Evolutionary conservation across 2,113 vertebrate genomes (phyloP), one percentile per base, ranked within the genome.

Genomic region (Eurypyga helias): DNA sequence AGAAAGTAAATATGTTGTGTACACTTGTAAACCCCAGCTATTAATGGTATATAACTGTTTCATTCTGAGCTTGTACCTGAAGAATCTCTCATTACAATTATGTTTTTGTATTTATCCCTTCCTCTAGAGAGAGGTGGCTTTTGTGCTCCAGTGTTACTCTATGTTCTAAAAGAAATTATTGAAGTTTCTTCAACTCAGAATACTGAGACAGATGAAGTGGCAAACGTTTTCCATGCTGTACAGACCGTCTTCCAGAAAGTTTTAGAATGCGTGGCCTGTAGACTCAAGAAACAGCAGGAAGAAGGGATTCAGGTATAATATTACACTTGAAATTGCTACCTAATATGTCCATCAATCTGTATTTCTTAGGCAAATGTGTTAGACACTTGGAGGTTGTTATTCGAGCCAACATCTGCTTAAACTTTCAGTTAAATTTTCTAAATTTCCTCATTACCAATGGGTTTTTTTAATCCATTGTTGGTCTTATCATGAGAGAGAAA

Each of bases 231-330:
- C 82, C 95, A 96, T 12, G 92, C 98, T 71, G 96, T 99, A 64
- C 98, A 98, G 87, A 98, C 98, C 5, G 87, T 99, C 33, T 99
- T 99, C 96, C 99, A 99, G 96, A 99, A 99, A 93, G 96, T 98
- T 85, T 92, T 99, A 70, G 99, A 99, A 96, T 97, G 98, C 48
- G 83, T 99, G 51, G 98, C 98, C 17, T 51, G 85, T 10, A 93
- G 69, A 49, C 97, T 99, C 31, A 98, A 95, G 88, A 99, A 98
- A 83, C 95, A 98, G 24, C 98, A 96, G 2, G 98, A 99, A 78
- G 98, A 98, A 96, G 99, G 98, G 31, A 96, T 98, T 75, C 98
- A 97, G 99, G 99, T 99, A 98, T 85, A 8, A 1, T 52, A 12
- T 17, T 58, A 38, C 23, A 29, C 17, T 83, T 69, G 33, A 83